Evolutionary conservation across 1,140 invertebrate species (phyloP).

Genomic region (Geopemphigus sp.): DNA sequence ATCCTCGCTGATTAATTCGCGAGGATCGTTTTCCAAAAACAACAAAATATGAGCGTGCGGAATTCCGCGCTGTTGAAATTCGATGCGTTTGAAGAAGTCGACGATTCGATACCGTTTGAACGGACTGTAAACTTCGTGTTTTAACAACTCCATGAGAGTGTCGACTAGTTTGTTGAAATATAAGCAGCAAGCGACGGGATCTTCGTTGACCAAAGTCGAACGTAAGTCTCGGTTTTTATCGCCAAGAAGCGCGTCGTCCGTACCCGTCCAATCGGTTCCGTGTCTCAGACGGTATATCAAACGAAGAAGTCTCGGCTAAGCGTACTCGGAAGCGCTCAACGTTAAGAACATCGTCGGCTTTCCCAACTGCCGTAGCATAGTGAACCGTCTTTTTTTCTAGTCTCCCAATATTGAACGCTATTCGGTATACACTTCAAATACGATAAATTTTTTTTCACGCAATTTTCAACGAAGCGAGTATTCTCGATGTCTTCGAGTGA

Average conservation of each 20-base stretch:
- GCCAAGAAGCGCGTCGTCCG: neutral
- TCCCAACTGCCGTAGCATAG: neutral
- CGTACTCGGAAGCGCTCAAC: neutral
- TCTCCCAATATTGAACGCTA: constrained; percentile 1
- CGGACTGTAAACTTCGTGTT: neutral
- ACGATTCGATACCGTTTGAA: neutral
- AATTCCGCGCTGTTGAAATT: neutral
- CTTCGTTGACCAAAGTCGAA: neutral
- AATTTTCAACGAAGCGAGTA: neutral
- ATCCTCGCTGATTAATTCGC: neutral
- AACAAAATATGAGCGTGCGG: neutral
- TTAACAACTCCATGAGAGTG: neutral
- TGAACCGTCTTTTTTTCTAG: constrained; percentile 6
- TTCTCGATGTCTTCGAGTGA: neutral
- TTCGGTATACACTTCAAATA: neutral
- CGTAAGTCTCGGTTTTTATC: neutral
- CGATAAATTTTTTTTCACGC: neutral
- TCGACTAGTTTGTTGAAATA: neutral
- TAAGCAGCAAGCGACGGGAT: neutral
- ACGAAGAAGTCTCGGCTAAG: no score
- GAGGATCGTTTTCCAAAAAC: no score
- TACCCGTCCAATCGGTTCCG: neutral
- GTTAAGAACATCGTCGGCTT: neutral
- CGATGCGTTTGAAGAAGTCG: neutral
- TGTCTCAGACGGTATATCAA: no score